These are phyloP conservation scores for Hemithea aestivaria DNA, from an alignment of 2,888 invertebrate species.

Conservation along the genomic window DNA sequence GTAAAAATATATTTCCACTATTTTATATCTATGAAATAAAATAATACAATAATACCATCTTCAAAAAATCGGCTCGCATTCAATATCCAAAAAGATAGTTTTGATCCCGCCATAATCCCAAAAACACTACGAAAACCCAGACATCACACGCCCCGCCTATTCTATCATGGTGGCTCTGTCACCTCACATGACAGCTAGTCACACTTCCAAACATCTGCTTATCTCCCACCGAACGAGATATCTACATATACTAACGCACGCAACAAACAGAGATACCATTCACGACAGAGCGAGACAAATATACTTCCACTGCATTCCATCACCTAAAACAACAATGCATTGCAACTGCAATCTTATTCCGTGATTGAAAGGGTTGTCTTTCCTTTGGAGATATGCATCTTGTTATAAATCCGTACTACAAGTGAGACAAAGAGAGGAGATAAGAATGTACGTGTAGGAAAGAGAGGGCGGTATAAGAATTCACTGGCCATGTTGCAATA, in stretches of 20 bases:
- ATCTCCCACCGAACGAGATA: conserved; percentile 72
- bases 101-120: conserved; percentile 42
- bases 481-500: conserved; percentile 56
- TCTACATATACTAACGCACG: conserved; percentile 68
- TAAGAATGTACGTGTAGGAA: conserved; percentile 37
- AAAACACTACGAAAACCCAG: conserved; percentile 38
- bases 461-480: conserved; percentile 48
- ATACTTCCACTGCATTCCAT: conserved; percentile 65
- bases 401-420: conserved; percentile 41
- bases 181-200: conserved; percentile 53
- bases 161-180: conserved; percentile 71
- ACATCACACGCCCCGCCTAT: conserved; percentile 64
- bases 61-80: conserved; percentile 12
- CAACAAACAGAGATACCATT: conserved; percentile 64
- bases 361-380: conserved; percentile 52
- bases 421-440: conserved; percentile 46
- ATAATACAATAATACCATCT: background rate
- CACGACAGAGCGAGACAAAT: conserved; percentile 62
- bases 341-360: conserved; percentile 71
- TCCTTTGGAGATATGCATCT: conserved; percentile 44
- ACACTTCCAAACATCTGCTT: conserved; percentile 66
- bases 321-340: conserved; percentile 47
- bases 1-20: no score
- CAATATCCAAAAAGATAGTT: conserved; percentile 32
- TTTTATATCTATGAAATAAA: no score